Base-by-base conservation (phyloP, 92 coral and sea anemone species). In the Palythoa caribaeorum region DNA sequence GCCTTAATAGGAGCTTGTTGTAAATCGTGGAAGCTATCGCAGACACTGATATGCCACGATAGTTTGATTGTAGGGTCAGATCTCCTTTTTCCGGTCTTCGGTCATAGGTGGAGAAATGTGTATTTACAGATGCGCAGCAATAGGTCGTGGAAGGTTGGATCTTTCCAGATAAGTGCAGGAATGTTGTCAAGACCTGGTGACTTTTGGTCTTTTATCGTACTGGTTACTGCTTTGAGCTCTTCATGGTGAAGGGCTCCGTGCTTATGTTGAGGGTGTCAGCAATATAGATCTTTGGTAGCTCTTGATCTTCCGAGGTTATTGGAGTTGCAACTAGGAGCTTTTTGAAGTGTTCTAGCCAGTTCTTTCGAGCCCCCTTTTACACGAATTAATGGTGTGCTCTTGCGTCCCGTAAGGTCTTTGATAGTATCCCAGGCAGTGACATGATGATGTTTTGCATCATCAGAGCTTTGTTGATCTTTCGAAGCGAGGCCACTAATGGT, bases 21-120 rank as follows among this genome's bases (percentile, higher is more conserved):
- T 84, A 88, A 47, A 89, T 84, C 68, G 88, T 92, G 15, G 92
- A n/a, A 6, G 94, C 90, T 2, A 84, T 91, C 9, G 78, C 36
- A 16, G 78, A n/a, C 53, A 92, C 53, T 1, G 87, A 76, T 6
- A 88, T 91, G 51, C 86, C 89, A 0, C 86, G 79, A 38, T 83
- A 91, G 91, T 87, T 91, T 44, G 76, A 8, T 15, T 90, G 50
- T 3, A 88, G 28, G 2, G 87, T 51, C 53, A 77, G 53, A 68
- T 91, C 92, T 37, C 87, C 94, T 88, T 91, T 65, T 60, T 88
- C 90, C 87, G 83, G 87, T 1, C 50, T 91, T 84, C 87, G 4
- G 87, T 90, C 94, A 88, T 71, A 38, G 70, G 2, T 17, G 28
- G 78, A 36, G 79, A 48, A 79, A 85, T 68, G 88, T 92, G 87